Percentiles rank a stretch among this genome's conserved stretches.
These are phyloP conservation scores for Dermatophagoides farinae DNA, from an alignment of 1,140 invertebrate species.

Conservation along the genomic window DNA sequence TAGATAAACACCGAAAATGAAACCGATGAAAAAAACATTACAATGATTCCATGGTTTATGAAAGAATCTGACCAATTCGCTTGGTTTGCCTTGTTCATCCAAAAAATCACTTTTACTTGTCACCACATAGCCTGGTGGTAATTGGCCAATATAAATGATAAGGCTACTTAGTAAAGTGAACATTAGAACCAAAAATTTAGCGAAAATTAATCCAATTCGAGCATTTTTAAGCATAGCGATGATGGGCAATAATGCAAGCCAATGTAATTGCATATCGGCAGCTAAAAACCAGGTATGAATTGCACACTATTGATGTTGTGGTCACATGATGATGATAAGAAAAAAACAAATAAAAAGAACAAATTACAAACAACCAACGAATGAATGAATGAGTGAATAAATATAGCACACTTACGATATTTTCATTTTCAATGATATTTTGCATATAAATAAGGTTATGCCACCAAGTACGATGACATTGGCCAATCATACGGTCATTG, in stretches of 20 bases:
- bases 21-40: conserved; percentile 31
- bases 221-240: conserved; percentile 19
- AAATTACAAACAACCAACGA: background rate
- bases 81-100: background rate
- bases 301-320: conserved; percentile 20
- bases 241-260: conserved; percentile 21
- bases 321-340: conserved; percentile 8
- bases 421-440: conserved; percentile 21
- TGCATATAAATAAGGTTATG: conserved; percentile 21
- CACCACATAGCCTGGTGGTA: conserved; percentile 2
- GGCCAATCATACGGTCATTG: conserved; percentile 17
- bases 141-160: background rate
- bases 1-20: conserved; percentile 28
- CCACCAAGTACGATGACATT: conserved; percentile 23
- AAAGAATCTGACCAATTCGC: conserved; percentile 71
- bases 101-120: conserved; percentile 5
- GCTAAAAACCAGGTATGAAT: conserved; percentile 25
- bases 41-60: conserved; percentile 39
- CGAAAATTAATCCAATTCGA: background rate
- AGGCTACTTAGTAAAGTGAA: background rate
- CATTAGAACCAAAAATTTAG: background rate
- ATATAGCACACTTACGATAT: conserved; percentile 17
- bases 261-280: conserved; percentile 25
- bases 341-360: conserved; percentile 3
- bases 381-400: background rate